Percentiles rank a stretch among this genome's conserved stretches.
Evolutionary conservation across 1,140 invertebrate species (phyloP).

Genomic region (Venturia canescens): DNA sequence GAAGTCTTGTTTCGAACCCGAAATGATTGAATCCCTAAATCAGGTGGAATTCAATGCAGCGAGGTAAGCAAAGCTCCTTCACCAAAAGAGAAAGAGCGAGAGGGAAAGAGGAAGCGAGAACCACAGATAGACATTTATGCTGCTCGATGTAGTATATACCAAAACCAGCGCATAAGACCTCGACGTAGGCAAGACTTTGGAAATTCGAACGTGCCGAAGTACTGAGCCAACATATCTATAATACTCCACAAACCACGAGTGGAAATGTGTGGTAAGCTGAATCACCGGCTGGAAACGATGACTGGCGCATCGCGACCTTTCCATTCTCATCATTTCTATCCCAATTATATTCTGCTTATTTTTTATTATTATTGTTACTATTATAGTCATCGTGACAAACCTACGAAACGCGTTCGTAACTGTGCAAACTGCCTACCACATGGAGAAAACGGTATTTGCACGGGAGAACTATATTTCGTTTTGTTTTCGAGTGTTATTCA

Average conservation of each 20-base stretch:
- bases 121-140: not conserved
- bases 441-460: too few species aligned
- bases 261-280: slow-evolving; percentile 25
- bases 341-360: not conserved
- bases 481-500: too few species aligned
- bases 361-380: too few species aligned
- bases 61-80: slow-evolving; percentile 55
- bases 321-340: not conserved
- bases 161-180: not conserved
- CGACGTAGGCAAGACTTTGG: too few species aligned
- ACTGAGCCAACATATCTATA: not conserved
- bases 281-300: slow-evolving; percentile 21
- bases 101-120: not conserved
- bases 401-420: too few species aligned
- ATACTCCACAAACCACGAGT: not conserved
- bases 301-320: not conserved
- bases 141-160: not conserved
- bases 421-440: too few species aligned
- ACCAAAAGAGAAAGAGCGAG: slow-evolving; percentile 39
- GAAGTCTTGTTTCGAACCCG: slow-evolving; percentile 57
- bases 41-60: slow-evolving; percentile 58
- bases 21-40: slow-evolving; percentile 66
- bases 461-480: too few species aligned
- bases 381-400: too few species aligned
- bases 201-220: not conserved